Evolutionary conservation across 2,113 vertebrate species (phyloP), one percentile per base, ranked within the genome.

Genomic region (Chlorocebus sabaeus): DNA sequence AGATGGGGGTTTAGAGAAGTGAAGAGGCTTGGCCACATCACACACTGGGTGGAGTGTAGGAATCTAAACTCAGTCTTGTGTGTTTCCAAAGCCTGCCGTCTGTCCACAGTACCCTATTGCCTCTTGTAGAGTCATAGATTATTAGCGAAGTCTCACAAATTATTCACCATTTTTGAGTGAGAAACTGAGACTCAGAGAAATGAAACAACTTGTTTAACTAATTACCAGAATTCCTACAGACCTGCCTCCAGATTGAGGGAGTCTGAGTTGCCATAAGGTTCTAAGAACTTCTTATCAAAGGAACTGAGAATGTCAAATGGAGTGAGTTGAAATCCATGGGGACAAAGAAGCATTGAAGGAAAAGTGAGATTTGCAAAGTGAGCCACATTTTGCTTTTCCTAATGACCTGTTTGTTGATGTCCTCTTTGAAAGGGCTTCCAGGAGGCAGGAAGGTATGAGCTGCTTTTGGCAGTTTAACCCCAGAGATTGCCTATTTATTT

Each of bases 211-310:
- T 89, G 61, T 45, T 93, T 45, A 89, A 20, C 25, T 67, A 61
- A 82, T 92, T 76, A 68, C 23, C 50, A 85, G 89, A 78, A 86
- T 90, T 89, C 40, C 73, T 82, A 38, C n/a, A 68, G 85, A 86
- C 52, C 35, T 83, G 48, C 73, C 94, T 96, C 68, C 3, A 10
- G 59, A 79, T 14, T 72, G 88, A 43, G 73, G 50, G 72, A 76
- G 73, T 82, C 68, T 82, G 73, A 75, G 48, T 78, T 70, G 45
- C 75, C 70, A 20, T 43, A 78, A 40, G 94, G 84, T 84, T 92
- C 78, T 75, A 95, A 95, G 94, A 92, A 95, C 40, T 93, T 95
- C 76, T 97, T 97, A 90, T 97, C 85, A 97, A 64, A 97, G 90
- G 89, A 95, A 96, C 25, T 38, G 90, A 95, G 85, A 91, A 76